These are phyloP conservation scores for Drosophila triauraria DNA, from an alignment of 1,140 invertebrate genomes.

Conservation along the genomic window DNA sequence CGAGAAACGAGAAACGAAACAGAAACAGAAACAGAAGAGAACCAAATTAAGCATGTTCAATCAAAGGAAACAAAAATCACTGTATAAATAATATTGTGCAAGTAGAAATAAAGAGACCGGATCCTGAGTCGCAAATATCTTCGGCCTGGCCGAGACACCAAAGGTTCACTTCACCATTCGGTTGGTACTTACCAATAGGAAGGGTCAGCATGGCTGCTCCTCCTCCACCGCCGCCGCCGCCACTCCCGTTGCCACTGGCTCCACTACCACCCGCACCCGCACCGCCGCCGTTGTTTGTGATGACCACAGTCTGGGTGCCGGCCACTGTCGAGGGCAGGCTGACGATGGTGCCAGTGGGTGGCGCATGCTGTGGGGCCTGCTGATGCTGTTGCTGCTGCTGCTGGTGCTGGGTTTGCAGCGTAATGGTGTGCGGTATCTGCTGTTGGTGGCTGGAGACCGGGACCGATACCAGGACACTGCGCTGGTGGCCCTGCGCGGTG, in stretches of 20 bases:
- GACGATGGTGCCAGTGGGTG: conserved; percentile 76
- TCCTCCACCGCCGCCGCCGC: conserved; percentile 41
- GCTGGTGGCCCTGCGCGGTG: conserved; percentile 64
- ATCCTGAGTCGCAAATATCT: conserved; percentile 26
- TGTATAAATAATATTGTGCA: conserved; percentile 34
- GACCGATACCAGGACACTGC: conserved; percentile 76
- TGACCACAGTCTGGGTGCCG: conserved; percentile 88
- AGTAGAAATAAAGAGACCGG: conserved; percentile 41
- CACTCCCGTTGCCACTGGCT: conserved; percentile 22
- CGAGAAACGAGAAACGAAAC: conserved; percentile 64
- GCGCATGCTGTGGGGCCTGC: conserved; percentile 57
- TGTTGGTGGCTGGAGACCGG: conserved; percentile 82
- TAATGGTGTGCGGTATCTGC: conserved; percentile 71
- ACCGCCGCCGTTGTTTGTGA: conserved; percentile 73
- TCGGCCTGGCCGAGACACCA: conserved; percentile 7
- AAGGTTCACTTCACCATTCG: neutral
- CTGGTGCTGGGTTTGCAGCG: conserved; percentile 61
- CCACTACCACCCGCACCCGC: conserved; percentile 30
- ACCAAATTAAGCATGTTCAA: conserved; percentile 82
- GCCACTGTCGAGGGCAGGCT: conserved; percentile 67
- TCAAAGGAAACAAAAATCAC: conserved; percentile 50
- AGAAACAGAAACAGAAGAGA: conserved; percentile 75
- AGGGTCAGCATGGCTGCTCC: conserved; percentile 86
- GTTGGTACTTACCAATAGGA: conserved; percentile 87
- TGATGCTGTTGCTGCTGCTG: conserved; percentile 68